These are phyloP conservation scores for Drosophila ironensis DNA, from an alignment of 1,140 invertebrate species.

Conservation along the genomic window DNA sequence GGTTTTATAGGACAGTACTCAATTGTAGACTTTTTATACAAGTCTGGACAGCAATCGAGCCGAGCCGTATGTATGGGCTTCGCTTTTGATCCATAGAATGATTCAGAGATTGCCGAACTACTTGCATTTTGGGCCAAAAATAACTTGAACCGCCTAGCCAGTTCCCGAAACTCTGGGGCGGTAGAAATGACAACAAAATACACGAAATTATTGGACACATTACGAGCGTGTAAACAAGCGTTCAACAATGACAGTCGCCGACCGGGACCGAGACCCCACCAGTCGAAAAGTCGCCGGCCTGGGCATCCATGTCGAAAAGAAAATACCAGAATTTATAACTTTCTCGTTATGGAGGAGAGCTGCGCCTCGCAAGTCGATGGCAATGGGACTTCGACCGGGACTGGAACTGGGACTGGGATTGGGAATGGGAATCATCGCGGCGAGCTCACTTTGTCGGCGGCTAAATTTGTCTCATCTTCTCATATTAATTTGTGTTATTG, in stretches of 20 bases:
- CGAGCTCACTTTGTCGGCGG: slow-evolving; percentile 69
- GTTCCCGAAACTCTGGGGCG: slow-evolving; percentile 12
- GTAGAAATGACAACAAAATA: slow-evolving; percentile 39
- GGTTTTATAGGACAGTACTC: not conserved
- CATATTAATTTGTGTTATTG: slow-evolving; percentile 80
- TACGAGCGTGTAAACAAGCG: slow-evolving; percentile 76
- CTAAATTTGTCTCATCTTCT: slow-evolving; percentile 79
- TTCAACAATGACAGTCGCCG: slow-evolving; percentile 62
- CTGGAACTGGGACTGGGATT: no score
- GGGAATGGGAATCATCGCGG: slow-evolving; percentile 15
- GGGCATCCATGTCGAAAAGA: slow-evolving; percentile 32
- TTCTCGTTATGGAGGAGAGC: slow-evolving; percentile 69
- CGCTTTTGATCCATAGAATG: not conserved
- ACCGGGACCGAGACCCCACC: slow-evolving; percentile 51
- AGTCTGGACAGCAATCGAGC: no score
- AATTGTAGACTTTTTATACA: not conserved
- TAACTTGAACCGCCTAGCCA: not conserved
- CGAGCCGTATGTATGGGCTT: no score
- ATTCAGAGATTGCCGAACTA: not conserved
- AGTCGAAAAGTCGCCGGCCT: slow-evolving; percentile 24
- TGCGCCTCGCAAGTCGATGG: slow-evolving; percentile 7
- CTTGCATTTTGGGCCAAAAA: slow-evolving; percentile 13
- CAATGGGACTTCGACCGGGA: no score
- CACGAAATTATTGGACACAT: slow-evolving; percentile 49
- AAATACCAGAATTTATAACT: slow-evolving; percentile 81